These are phyloP conservation scores for Timema podura DNA, from an alignment of 2,888 invertebrate genomes.

Conservation along the genomic window DNA sequence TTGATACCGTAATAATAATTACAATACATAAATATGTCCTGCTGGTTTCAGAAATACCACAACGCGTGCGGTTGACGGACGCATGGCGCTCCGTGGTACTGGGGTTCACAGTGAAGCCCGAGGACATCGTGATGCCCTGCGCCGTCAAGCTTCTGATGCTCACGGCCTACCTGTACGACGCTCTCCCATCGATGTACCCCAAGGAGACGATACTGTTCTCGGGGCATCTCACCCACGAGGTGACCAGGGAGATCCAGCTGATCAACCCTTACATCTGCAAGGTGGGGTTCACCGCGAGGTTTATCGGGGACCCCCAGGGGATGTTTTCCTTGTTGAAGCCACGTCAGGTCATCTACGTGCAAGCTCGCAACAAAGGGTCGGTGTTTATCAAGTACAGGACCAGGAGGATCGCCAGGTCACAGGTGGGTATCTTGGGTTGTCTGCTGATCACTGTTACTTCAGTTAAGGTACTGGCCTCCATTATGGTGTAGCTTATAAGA, in stretches of 20 bases:
- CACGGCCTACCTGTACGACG: constrained; percentile 52
- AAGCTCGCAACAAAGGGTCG: constrained; percentile 28
- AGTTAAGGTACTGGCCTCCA: no score
- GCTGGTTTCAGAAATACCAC: constrained; percentile 45
- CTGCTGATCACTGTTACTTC: no score
- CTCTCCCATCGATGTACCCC: constrained; percentile 49
- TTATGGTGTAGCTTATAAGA: no score
- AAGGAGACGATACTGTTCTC: constrained; percentile 33
- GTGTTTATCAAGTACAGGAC: constrained; percentile 38
- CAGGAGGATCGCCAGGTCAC: no score
- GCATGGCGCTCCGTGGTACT: constrained; percentile 53
- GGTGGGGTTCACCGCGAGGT: no score
- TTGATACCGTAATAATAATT: not conserved
- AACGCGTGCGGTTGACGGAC: constrained; percentile 54
- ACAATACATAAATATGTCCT: not conserved
- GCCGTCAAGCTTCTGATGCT: constrained; percentile 57
- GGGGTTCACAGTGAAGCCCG: constrained; percentile 52
- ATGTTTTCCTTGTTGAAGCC: no score
- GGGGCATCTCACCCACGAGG: constrained; percentile 13
- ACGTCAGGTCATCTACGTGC: constrained; percentile 28
- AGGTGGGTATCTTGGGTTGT: no score
- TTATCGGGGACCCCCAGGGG: no score
- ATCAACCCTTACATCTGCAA: constrained; percentile 15
- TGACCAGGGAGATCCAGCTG: constrained; percentile 35
- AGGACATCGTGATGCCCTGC: constrained; percentile 52